Base-by-base conservation (phyloP, 2,888 invertebrate species). In the Allolobophora icterica region DNA sequence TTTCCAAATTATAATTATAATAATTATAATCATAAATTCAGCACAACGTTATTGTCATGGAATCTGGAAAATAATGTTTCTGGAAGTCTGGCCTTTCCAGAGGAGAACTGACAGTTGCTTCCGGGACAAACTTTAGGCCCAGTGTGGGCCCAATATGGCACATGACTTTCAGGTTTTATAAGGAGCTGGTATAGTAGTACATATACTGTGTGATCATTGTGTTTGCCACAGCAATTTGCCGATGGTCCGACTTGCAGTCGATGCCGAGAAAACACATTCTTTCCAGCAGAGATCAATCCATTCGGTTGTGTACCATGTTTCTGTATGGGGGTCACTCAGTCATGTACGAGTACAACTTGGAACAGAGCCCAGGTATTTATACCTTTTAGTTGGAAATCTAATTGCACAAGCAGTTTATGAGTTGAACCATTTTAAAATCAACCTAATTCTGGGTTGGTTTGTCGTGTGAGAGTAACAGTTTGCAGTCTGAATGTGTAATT, bases 281-380 rank as follows among this genome's bases (percentile, higher is more conserved):
- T 97, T 95, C 96, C 99, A 92, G 97, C 97, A 91, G 95, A 96
- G 34, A 96, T 96, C 92, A 97, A 97, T 94, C 97, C 97, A 93
- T 97, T 97, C 93, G 99, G 99, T 89, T 99, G 99, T 95, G 97
- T 98, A 91, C 96, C 97, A 91, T 99, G 99, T 95, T 99, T 99
- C 97, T 99, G 99, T 95, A 97, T 98, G 96, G 99, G 98, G 4
- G 97, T 98, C 83, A 97, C 97, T 0, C 94, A 95, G 89, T 96
- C 97, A 93, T 99, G 99, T 95, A 96, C 96, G 91, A 97, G 98
- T 94, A 98, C 98, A 90, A 96, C 96, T 91, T 96, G 97, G 96
- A 97, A 97, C 92, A 96, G 98, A 91, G 97, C 97, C 93, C 97
- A 97, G 95, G 96, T 97, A 94, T 71, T 71, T n/a, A 71, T n/a